Conservation (phyloP, 2,888 invertebrate species). For the Mechanitis messenoides region DNA sequence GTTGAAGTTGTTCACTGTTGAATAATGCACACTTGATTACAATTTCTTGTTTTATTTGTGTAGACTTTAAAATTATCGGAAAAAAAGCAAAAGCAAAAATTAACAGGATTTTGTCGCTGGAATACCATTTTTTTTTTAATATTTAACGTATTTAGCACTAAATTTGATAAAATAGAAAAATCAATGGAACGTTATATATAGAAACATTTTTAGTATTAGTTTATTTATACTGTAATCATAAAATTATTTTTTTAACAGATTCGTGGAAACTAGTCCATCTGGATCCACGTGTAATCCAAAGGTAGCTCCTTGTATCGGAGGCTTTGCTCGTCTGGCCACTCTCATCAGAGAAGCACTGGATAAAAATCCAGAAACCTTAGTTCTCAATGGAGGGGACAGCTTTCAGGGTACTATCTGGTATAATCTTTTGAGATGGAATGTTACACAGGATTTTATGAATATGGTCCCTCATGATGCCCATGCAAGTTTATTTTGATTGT, state of each 20-base stretch:
- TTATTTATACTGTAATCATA: neutral
- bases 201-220: too few species aligned
- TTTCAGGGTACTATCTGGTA: constrained; percentile 88
- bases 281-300: constrained; percentile 75
- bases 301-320: constrained; percentile 79
- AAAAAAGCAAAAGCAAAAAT: too few species aligned
- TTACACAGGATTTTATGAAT: constrained; percentile 86
- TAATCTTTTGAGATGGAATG: constrained; percentile 83
- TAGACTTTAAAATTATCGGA: too few species aligned
- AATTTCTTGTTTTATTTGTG: too few species aligned
- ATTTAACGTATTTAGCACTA: too few species aligned
- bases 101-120: too few species aligned
- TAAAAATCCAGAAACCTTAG: constrained; percentile 78
- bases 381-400: constrained; percentile 81
- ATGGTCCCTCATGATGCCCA: constrained; percentile 85
- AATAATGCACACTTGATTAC: too few species aligned
- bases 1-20: too few species aligned
- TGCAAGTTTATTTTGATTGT: constrained; percentile 59
- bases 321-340: constrained; percentile 80
- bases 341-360: constrained; percentile 61
- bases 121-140: too few species aligned
- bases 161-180: too few species aligned
- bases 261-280: constrained; percentile 75
- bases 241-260: constrained; percentile 56
- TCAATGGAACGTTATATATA: too few species aligned